Base-by-base conservation (phyloP, 2,888 invertebrate species). In the Hetaerina titia region DNA sequence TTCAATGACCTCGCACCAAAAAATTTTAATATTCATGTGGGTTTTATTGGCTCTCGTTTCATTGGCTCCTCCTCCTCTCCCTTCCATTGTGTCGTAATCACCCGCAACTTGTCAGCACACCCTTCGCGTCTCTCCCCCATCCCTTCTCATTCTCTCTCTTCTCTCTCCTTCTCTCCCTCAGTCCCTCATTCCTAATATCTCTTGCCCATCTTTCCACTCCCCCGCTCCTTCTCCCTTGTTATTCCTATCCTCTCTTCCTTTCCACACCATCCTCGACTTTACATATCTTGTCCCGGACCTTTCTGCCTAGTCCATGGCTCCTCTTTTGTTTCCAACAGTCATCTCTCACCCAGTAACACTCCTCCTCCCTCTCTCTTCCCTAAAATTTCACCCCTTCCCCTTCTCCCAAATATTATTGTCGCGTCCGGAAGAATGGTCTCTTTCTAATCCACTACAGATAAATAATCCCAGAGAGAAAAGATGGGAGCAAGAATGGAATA, bases 11-110 rank as follows among this genome's bases (percentile, higher is more conserved):
- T 90, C 60, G 63, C 15, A 56, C 90, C 69, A 69, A 69, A 63
- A 90, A 31, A 90, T 63, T 64, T 89, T 57, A 90, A 90, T 90
- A 90, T 90, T 90, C 90, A 90, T 90, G 90, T 31, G 63, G 63
- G 31, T n/a, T 69, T 69, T 22, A 22, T 69, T 8, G 17, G 60
- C 60, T 60, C 22, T 58, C 90, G 58, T 58, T 58, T 60, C 60
- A 60, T 90, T 58, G 25, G 58, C 25, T 60, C 58, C 81, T n/a
- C 13, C 60, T 60, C 31, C 22, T n/a, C 22, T 57, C 58, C 58
- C 89, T n/a, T 89, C 57, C 89, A 89, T 89, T 56, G 57, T 56
- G 89, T 25, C n/a, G 81, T 31, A 81, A 81, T 25, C 81, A 17
- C 56, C 57, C 89, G 56, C 56, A 57, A 57, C 89, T 58, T 58